Evolutionary conservation across 92 coral and sea anemone genomes (phyloP).

Genomic region (Epizoanthus ramosus): DNA sequence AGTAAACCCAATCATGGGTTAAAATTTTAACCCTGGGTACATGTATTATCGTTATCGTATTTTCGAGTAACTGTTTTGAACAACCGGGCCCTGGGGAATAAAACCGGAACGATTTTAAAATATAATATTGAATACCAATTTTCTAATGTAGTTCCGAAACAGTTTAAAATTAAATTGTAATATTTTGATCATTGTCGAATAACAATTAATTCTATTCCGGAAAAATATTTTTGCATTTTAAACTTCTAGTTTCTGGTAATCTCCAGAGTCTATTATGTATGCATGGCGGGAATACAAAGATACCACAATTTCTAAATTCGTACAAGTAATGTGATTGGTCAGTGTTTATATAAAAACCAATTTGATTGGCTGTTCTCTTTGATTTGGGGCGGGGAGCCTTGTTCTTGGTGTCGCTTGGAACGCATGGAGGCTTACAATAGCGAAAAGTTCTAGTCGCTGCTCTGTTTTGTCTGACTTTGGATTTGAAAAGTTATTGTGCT

Average conservation of each 20-base stretch:
- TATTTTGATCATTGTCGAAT: not conserved
- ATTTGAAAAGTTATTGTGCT: conserved; percentile 6
- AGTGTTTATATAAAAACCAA: conserved; percentile 36
- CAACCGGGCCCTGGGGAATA: no score
- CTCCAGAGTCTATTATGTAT: conserved; percentile 45
- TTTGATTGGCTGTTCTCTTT: conserved; percentile 72
- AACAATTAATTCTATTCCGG: not conserved
- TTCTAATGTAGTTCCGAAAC: no score
- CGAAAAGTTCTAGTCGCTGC: conserved; percentile 2
- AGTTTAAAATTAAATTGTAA: no score
- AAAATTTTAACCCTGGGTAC: no score
- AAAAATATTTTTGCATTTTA: conserved; percentile 14
- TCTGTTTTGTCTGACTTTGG: conserved; percentile 1
- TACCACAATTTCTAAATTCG: conserved; percentile 38
- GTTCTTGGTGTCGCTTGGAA: conserved; percentile 59
- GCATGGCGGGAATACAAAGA: conserved; percentile 67
- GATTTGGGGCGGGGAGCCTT: conserved; percentile 63
- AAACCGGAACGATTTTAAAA: no score
- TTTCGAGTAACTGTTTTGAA: no score
- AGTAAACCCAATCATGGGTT: no score
- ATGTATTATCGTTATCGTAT: no score
- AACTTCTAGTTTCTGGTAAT: conserved; percentile 19
- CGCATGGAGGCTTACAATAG: conserved; percentile 45
- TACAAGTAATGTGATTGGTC: conserved; percentile 71
- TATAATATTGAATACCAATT: no score